These are phyloP conservation scores for Theonella swinhoei DNA, from an alignment of 37 sponge, comb jelly and placozoan species.

Conservation along the genomic window DNA sequence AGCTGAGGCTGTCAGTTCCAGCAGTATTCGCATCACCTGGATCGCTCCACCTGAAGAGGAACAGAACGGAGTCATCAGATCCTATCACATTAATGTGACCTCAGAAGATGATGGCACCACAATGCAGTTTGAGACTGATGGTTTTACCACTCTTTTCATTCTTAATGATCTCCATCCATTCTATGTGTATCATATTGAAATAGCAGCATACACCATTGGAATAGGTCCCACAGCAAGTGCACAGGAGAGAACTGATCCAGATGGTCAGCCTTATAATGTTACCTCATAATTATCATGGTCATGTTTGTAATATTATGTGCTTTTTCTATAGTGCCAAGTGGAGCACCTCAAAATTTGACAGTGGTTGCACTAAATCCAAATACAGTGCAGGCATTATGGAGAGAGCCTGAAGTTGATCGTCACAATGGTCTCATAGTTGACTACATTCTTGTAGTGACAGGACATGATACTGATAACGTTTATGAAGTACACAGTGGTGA, in stretches of 20 bases:
- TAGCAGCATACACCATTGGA: conserved; percentile 38
- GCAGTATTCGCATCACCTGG: conserved; percentile 21
- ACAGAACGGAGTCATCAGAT: conserved; percentile 56
- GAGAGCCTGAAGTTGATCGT: too few species aligned
- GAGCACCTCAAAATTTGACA: background rate
- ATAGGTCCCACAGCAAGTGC: conserved; percentile 17
- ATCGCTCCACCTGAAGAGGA: conserved; percentile 7
- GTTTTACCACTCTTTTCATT: background rate
- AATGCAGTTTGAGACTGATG: background rate
- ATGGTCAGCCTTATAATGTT: background rate
- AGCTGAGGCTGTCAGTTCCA: background rate
- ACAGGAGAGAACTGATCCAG: background rate
- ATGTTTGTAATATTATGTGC: too few species aligned
- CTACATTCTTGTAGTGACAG: background rate
- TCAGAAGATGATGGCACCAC: background rate
- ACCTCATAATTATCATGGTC: too few species aligned
- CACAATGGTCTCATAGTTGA: too few species aligned
- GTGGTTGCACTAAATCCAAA: background rate
- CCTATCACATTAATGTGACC: conserved; percentile 15
- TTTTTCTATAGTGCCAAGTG: conserved; percentile 28
- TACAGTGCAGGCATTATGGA: too few species aligned
- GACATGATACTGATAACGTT: background rate
- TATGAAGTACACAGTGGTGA: background rate
- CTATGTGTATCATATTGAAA: conserved; percentile 13
- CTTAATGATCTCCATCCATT: conserved; percentile 17